Percentiles rank a stretch among this genome's conserved stretches.
Evolutionary conservation across 2,888 invertebrate species (phyloP).

Genomic region (Harpalus rubripes): DNA sequence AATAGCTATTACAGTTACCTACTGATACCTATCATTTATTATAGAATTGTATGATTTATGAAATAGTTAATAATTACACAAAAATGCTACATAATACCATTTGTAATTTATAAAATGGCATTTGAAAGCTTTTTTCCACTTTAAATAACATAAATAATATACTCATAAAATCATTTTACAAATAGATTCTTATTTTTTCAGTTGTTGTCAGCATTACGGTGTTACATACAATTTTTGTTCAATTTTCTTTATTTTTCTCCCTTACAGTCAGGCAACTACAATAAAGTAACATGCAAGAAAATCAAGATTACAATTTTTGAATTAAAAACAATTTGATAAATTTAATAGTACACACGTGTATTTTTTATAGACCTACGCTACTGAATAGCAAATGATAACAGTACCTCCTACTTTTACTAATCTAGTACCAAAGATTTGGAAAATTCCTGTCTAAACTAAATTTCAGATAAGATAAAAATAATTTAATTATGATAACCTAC

Average conservation of each 20-base stretch:
- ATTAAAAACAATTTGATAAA: neutral
- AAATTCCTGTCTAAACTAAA: slow-evolving; percentile 56
- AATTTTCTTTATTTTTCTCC: neutral
- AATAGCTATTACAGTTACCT: no score
- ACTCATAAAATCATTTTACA: no score
- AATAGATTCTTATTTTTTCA: no score
- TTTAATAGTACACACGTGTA: slow-evolving; percentile 36
- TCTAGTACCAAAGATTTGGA: slow-evolving; percentile 45
- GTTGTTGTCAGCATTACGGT: no score
- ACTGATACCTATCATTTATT: no score
- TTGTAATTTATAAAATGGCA: no score
- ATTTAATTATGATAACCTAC: slow-evolving; percentile 55
- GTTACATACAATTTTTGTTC: no score
- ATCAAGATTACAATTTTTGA: neutral
- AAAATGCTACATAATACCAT: no score
- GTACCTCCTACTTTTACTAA: slow-evolving; percentile 23
- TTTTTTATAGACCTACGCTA: slow-evolving; percentile 26
- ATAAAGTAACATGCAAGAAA: neutral
- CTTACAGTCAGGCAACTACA: neutral
- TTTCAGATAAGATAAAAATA: slow-evolving; percentile 60
- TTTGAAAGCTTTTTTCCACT: no score
- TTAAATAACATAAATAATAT: no score
- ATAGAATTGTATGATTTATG: no score
- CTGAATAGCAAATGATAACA: slow-evolving; percentile 16
- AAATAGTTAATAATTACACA: no score